phyloP scores from a whole-genome alignment of 2,888 invertebrate species.

The Hyposoter didymator region DNA sequence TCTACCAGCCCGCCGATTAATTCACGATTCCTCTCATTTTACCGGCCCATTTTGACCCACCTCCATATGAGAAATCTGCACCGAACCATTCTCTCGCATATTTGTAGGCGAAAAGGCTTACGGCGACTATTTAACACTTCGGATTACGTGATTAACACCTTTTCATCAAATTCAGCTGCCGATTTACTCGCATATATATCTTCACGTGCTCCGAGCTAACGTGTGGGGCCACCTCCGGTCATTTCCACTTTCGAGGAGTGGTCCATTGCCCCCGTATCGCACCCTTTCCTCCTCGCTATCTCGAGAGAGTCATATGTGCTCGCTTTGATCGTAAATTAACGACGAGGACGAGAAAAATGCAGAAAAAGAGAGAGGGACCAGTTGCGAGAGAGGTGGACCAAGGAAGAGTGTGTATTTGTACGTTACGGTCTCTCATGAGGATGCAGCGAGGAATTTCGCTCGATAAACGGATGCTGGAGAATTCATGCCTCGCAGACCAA shows the following conservation, averaged over 20 bases:
- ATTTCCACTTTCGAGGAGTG: slow-evolving; percentile 70
- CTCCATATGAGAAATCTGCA: background rate
- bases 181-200: background rate
- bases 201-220: background rate
- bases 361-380: slow-evolving; percentile 10
- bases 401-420: slow-evolving; percentile 32
- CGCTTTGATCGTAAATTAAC: slow-evolving; percentile 31
- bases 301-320: slow-evolving; percentile 23
- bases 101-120: background rate
- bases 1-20: too few relatives aligned
- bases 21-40: background rate
- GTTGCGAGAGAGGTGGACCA: slow-evolving; percentile 29
- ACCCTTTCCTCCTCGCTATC: slow-evolving; percentile 8
- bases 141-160: background rate
- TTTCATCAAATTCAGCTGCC: background rate
- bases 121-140: slow-evolving; percentile 2
- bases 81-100: background rate
- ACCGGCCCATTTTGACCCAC: background rate
- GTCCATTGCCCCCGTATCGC: slow-evolving; percentile 45
- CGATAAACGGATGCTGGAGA: slow-evolving; percentile 30
- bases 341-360: background rate
- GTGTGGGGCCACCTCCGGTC: slow-evolving; percentile 50
- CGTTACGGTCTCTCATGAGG: slow-evolving; percentile 29
- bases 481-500: background rate
- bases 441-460: slow-evolving; percentile 18